Conservation (phyloP, 2,113 vertebrate genomes). For the Catharus minimus region DNA sequence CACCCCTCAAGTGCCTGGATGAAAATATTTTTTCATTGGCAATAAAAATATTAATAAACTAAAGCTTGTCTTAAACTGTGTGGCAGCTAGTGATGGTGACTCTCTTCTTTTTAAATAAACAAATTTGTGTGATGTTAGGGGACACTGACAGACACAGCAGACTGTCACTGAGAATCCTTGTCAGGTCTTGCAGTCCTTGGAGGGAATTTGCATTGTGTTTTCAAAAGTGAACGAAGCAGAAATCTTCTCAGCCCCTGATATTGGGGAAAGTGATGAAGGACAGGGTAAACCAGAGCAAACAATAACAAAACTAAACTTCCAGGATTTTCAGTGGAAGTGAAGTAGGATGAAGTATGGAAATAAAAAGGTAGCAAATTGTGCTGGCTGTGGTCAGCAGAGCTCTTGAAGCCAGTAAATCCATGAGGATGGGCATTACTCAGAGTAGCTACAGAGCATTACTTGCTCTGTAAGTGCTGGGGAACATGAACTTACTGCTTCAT, state of each 20-base stretch:
- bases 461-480: not conserved
- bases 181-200: not conserved
- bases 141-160: not conserved
- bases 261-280: not conserved
- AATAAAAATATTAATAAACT: not conserved
- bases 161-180: not conserved
- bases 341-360: not conserved
- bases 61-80: not conserved
- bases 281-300: not conserved
- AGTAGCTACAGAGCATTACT: not conserved
- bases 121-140: not conserved
- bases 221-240: not conserved
- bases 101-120: not conserved
- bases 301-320: not conserved
- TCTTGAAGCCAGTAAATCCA: not conserved
- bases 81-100: not conserved
- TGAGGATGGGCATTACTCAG: too few relatives aligned
- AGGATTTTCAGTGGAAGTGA: not conserved
- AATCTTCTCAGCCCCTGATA: not conserved
- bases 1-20: not conserved
- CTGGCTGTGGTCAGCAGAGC: not conserved
- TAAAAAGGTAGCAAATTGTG: not conserved
- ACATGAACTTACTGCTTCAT: rapidly evolving
- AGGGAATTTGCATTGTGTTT: not conserved
- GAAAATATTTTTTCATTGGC: not conserved